Conservation (phyloP, 1,140 invertebrate genomes). For the Helicoverpa zea region DNA sequence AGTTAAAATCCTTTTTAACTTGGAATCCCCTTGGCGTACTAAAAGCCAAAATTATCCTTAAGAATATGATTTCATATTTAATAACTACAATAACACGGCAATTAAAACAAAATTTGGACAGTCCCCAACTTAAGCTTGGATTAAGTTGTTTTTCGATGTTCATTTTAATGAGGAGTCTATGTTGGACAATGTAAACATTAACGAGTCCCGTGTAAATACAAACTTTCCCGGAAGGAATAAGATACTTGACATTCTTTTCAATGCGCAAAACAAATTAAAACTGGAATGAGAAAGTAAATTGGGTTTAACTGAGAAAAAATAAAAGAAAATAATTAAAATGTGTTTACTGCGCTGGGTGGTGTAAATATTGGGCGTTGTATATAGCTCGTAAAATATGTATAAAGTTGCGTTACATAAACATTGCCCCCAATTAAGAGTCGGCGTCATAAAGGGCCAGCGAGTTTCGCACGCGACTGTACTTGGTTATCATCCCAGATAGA, state of each 20-base stretch:
- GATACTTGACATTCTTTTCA: slow-evolving; percentile 19
- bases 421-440: slow-evolving; percentile 34
- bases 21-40: not conserved
- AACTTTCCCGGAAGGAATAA: slow-evolving; percentile 11
- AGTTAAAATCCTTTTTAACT: slow-evolving; percentile 30
- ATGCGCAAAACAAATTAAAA: slow-evolving; percentile 14
- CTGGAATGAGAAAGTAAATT: slow-evolving; percentile 16
- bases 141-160: slow-evolving; percentile 35
- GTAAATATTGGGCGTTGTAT: not conserved
- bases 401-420: slow-evolving; percentile 27
- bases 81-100: slow-evolving; percentile 18
- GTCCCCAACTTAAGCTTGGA: not conserved
- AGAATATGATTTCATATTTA: not conserved
- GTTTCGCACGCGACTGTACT: slow-evolving; percentile 63
- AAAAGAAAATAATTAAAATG: not conserved
- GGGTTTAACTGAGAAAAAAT: not conserved
- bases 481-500: slow-evolving; percentile 67
- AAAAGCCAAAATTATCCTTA: not conserved
- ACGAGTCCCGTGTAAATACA: slow-evolving; percentile 9
- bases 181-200: slow-evolving; percentile 25
- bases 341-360: not conserved
- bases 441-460: slow-evolving; percentile 41
- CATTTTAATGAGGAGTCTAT: slow-evolving; percentile 25
- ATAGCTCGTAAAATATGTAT: not conserved
- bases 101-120: slow-evolving; percentile 28